These are phyloP conservation scores for Limnothrissa miodon DNA, from an alignment of 2,113 vertebrate genomes.

Conservation along the genomic window DNA sequence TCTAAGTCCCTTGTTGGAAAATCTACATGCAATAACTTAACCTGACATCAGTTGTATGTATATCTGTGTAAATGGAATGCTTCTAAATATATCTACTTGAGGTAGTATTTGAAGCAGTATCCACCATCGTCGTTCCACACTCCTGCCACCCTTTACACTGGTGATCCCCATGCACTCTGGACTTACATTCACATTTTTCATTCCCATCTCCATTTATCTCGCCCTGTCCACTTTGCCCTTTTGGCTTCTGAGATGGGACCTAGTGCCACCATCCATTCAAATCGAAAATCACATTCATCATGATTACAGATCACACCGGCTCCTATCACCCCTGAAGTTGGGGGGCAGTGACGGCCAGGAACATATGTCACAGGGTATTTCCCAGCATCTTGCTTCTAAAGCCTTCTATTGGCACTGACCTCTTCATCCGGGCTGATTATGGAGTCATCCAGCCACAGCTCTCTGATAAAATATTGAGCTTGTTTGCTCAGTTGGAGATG, in stretches of 20 bases:
- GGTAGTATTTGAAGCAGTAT: background rate
- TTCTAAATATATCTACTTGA: no score
- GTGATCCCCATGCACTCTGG: background rate
- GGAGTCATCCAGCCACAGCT: background rate
- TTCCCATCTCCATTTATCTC: constrained; percentile 5
- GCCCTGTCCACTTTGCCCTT: background rate
- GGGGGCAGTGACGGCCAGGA: background rate
- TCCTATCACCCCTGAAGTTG: background rate
- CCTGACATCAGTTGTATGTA: no score
- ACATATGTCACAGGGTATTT: background rate
- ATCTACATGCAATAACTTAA: background rate
- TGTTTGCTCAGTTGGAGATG: background rate
- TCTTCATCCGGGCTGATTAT: constrained; percentile 3
- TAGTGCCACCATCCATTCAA: background rate
- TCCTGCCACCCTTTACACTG: background rate
- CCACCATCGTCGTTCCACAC: background rate
- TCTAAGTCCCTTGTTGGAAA: no score
- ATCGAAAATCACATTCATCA: constrained; percentile 18
- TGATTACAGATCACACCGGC: background rate
- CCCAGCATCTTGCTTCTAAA: background rate
- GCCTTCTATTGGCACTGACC: background rate
- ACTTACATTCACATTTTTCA: background rate
- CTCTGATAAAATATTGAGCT: background rate
- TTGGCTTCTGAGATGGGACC: background rate
- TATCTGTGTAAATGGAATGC: background rate